These are phyloP conservation scores for Cardiocondyla obscurior DNA, from an alignment of 1,140 invertebrate species.

Conservation along the genomic window DNA sequence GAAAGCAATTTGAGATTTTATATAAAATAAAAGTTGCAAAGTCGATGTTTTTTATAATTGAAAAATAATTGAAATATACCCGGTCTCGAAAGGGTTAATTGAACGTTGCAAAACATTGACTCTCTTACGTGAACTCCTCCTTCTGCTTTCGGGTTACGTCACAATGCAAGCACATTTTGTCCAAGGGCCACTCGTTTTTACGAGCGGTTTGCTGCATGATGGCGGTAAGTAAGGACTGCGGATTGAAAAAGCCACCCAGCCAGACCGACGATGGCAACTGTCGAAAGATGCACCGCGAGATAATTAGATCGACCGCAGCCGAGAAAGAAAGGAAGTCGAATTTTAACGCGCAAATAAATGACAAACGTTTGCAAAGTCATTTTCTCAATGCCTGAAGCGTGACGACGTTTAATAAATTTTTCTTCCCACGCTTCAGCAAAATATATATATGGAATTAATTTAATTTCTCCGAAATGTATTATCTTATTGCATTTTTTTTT, in stretches of 20 bases:
- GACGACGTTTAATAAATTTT: background rate
- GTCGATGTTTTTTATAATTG: background rate
- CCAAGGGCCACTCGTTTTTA: conserved; percentile 97
- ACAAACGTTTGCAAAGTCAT: background rate
- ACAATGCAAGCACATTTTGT: conserved; percentile 97
- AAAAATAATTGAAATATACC: background rate
- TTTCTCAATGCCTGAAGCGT: background rate
- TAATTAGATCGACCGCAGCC: background rate
- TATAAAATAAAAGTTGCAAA: background rate
- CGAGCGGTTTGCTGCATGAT: conserved; percentile 98
- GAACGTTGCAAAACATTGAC: background rate
- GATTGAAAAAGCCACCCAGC: conserved; percentile 98
- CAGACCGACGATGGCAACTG: conserved; percentile 93
- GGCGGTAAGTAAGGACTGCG: conserved; percentile 97
- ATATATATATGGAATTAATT: background rate
- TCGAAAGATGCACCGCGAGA: conserved; percentile 42
- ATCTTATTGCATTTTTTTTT: background rate
- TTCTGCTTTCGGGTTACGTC: conserved; percentile 97
- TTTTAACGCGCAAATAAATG: conserved; percentile 1
- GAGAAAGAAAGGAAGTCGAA: background rate
- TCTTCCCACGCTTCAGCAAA: background rate
- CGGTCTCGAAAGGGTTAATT: background rate
- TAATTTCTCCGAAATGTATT: background rate
- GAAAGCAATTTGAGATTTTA: background rate
- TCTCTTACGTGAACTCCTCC: conserved; percentile 90